Evolutionary conservation across 2,888 invertebrate species (phyloP), one percentile per base, ranked within the genome.

Genomic region (Poecilus cupreus): DNA sequence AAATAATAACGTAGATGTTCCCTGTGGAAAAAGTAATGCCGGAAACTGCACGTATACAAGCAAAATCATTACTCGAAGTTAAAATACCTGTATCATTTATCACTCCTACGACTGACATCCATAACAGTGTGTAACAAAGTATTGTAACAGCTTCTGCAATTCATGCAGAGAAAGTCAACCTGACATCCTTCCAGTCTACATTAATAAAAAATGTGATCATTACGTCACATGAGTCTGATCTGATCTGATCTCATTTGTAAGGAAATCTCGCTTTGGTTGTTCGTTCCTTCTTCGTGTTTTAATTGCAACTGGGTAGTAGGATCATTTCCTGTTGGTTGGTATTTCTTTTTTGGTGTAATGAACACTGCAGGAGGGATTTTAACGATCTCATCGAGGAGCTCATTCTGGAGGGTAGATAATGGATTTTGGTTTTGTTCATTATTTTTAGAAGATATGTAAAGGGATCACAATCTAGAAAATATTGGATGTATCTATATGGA

Each of bases 91-190:
- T 22, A 11, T 54, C 54, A 54, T 54, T 54, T 54, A 54, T 54
- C 22, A 54, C 54, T 5, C 54, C 54, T 20, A 54, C 54, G 18
- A 54, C 10, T 22, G 6, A 10, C 20, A 54, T 54, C 22, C 54
- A 32, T 32, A 54, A 54, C 54, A 54, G 20, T 11, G 54, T 54
- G 20, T 20, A 32, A 54, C 49, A 13, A 49, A 13, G 16, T 20
- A 54, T 54, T 54, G 22, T 54, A 54, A 22, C 54, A 49, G 54
- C 54, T 54, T 54, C 54, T 54, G 54, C 54, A 54, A 54, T 20
- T 54, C 54, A 54, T 54, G 54, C 16, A 49, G 54, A 54, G 54
- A 54, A 54, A 54, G 22, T 54, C 54, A 54, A 18, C 22, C 49
- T 49, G 49, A 49, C 49, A 49, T 18, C 22, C 8, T 54, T 22